Base-by-base conservation (phyloP, 2,888 invertebrate genomes). In the Pilophorus perplexus region DNA sequence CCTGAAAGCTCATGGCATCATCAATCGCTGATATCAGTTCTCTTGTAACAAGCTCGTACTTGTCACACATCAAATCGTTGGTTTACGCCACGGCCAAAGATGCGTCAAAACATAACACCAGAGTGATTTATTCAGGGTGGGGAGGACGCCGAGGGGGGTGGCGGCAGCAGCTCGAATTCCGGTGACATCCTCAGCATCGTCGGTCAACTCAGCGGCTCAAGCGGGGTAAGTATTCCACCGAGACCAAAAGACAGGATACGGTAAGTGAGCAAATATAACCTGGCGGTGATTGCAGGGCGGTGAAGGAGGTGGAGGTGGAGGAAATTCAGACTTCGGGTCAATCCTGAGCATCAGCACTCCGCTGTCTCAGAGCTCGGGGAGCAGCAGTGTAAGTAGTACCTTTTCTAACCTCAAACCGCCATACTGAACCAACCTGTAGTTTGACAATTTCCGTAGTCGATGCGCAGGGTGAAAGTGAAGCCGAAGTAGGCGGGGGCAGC, bases 291-390 rank as follows among this genome's bases (percentile, higher is more conserved):
- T 10, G 3, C 70, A 71, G 27, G 74, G 74, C 64, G 73, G 73
- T 40, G 73, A 70, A 16, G 68, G 68, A 12, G 68, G 67, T 46
- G 71, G 67, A n/a, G 70, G 68, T 14, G 66, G 59, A 23, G 69
- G 44, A 12, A 60, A 50, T 14, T 71, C 71, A n/a, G 70, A 69
- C 40, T 69, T 71, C 1, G 71, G 71, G 14, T 67, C 71, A 25
- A 68, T 73, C 44, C 54, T 73, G 23, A 69, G 60, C 48, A 40
- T 73, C 18, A 64, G 72, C 28, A 70, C 71, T 2, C 73, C 73
- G 5, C 65, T 74, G 10, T 50, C 73, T 22, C 72, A 72, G 12
- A 68, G 69, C 57, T 71, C 71, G 57, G 70, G 71, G 16, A 67
- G 67, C 42, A 65, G 66, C 33, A 67, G 70, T 25, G 70, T 65